These are phyloP conservation scores for Aurelia aurita DNA, from an alignment of 30 jellyfish, hydroid and myxozoan species.

Conservation along the genomic window DNA sequence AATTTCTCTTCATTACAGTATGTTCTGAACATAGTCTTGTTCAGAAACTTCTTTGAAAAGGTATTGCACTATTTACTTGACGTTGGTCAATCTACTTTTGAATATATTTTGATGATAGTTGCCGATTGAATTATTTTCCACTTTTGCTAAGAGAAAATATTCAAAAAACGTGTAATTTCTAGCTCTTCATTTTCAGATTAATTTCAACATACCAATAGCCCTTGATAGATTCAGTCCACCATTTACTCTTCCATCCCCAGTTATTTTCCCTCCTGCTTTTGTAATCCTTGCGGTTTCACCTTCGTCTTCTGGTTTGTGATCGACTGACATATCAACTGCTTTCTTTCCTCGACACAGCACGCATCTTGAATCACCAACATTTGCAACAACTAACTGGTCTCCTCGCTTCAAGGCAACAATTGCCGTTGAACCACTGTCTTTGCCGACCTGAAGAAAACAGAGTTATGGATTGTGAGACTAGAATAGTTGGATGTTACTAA, in stretches of 20 bases:
- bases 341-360: constrained; percentile 80
- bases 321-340: constrained; percentile 87
- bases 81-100: not conserved
- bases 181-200: no score
- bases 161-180: not conserved
- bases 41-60: no score
- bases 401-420: constrained; percentile 80
- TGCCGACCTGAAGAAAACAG: constrained; percentile 72
- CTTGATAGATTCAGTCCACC: constrained; percentile 91
- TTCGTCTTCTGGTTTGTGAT: constrained; percentile 94
- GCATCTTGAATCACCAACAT: constrained; percentile 93
- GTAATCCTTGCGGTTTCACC: constrained; percentile 72
- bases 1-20: no score
- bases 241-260: constrained; percentile 89
- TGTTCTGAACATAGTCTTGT: no score
- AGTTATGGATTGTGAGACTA: no score
- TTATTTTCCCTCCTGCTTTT: constrained; percentile 87
- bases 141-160: no score
- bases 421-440: constrained; percentile 96
- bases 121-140: no score
- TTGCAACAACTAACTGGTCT: constrained; percentile 79
- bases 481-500: no score
- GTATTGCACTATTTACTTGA: no score
- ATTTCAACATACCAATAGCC: constrained; percentile 76
- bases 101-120: no score